A percentile compares a stretch with the other conserved stretches of the same genome.
phyloP scores from a whole-genome alignment of 2,888 invertebrate species.

The Troglohyphantes excavatus region DNA sequence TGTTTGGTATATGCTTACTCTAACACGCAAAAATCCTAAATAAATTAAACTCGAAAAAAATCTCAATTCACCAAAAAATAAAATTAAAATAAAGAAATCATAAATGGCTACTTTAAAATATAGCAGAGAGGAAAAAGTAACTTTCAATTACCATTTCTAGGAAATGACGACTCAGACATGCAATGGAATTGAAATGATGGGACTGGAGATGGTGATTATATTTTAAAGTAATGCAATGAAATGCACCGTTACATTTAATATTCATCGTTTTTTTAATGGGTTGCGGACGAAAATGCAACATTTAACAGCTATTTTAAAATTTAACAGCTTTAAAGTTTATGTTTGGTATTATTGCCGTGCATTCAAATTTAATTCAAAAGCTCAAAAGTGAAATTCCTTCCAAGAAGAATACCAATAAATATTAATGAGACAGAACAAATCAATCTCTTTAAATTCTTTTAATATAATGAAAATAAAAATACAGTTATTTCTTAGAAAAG shows the following conservation, averaged over 20 bases:
- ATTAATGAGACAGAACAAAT: too few species aligned
- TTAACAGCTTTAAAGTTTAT: neutral
- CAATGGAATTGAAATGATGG: conserved; percentile 34
- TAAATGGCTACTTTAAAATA: neutral
- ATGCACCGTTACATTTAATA: neutral
- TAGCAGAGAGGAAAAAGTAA: neutral
- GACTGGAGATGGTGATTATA: neutral
- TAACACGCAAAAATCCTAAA: too few species aligned
- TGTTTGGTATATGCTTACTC: too few species aligned
- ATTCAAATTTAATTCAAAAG: too few species aligned
- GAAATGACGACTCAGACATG: conserved; percentile 3
- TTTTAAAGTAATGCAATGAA: neutral
- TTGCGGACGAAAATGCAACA: neutral
- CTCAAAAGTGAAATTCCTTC: too few species aligned
- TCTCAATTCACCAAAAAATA: conserved; percentile 55
- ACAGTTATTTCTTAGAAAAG: too few species aligned
- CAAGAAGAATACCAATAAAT: too few species aligned
- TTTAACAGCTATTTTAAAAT: neutral
- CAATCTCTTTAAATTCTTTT: too few species aligned
- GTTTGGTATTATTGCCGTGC: neutral
- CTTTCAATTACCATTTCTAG: conserved; percentile 33
- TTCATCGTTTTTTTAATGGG: neutral
- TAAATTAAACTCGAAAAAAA: too few species aligned
- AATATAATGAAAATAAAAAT: too few species aligned
- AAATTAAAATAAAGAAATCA: neutral